A percentile compares a stretch with the other conserved stretches of the same genome.
phyloP scores from a whole-genome alignment of 2,797 vertebrate genomes.

The Synaphobranchus kaupii region DNA sequence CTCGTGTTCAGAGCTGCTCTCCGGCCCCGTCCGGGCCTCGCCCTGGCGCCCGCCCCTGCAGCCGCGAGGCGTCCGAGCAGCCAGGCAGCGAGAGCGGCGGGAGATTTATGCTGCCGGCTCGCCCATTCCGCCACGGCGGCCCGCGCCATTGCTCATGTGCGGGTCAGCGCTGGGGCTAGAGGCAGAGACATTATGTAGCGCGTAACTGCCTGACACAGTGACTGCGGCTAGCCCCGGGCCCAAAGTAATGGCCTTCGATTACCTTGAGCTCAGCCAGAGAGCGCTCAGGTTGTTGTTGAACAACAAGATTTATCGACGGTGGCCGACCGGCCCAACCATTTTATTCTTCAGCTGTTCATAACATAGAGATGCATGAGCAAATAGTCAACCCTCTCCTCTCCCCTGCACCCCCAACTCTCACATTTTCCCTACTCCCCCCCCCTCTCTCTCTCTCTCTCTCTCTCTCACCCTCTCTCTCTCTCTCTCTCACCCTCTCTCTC shows the following conservation, averaged over 20 bases:
- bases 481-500: not conserved
- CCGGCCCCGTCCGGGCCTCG: too few species aligned
- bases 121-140: not conserved
- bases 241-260: not conserved
- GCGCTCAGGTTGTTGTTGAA: not conserved
- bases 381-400: not conserved
- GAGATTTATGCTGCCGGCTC: not conserved
- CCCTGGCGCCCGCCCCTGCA: not conserved
- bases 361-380: not conserved
- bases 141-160: not conserved
- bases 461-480: not conserved
- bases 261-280: not conserved
- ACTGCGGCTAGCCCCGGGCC: not conserved
- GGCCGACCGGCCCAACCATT: not conserved
- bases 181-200: not conserved
- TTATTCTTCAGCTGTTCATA: not conserved
- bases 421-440: not conserved
- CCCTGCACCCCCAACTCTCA: not conserved
- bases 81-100: not conserved
- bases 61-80: not conserved
- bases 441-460: too few species aligned
- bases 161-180: not conserved
- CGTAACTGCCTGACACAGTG: not conserved
- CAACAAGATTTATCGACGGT: not conserved
- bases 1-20: constrained; percentile 32